Evolutionary conservation across 1,140 invertebrate species (phyloP), one percentile per base, ranked within the genome.

Genomic region (Drosophila parvula): DNA sequence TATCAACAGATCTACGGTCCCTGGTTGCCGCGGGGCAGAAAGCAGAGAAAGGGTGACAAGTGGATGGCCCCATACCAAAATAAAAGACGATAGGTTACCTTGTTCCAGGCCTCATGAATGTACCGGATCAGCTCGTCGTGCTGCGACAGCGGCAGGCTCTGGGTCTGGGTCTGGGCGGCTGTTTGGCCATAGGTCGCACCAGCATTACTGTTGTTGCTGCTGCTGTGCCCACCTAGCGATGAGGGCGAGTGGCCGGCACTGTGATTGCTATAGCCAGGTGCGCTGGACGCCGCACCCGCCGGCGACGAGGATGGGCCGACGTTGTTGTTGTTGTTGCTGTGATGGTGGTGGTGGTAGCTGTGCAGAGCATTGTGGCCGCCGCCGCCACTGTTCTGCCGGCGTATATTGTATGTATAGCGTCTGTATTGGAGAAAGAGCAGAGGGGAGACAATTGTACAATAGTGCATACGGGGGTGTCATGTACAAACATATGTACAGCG

Each of bases 51-150:
- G 6, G 30, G 34, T 44, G 27, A 70, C 34, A 48, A 50, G 36
- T 40, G 43, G 5, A 27, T 28, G 12, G 9, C 32, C 50, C 55
- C 51, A 14, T 18, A 56, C 9, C 10, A 14, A 59, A 28, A 45
- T 32, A 32, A 10, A 22, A 18, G 10, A 36, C 28, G 16, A 4
- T 27, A n/a, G 64, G 78, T 85, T 56, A 92, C 91, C 74, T 92
- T 91, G 44, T 73, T 90, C 91, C 91, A 92, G 43, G 91, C 91
- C 65, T 90, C 91, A 28, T 79, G 80, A 56, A 92, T 92, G 55
- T 92, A 92, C 18, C 79, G 81, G 63, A 92, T 92, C 56, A 92
- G 71, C 69, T 92, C 91, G 67, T 92, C 91, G 53, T 92, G 91
- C 55, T 92, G 91, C 44, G 91, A 92, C 27, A 90, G 58, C 14